Conservation (phyloP, 2,113 vertebrate genomes). For the Tretioscincus oriximinensis region DNA sequence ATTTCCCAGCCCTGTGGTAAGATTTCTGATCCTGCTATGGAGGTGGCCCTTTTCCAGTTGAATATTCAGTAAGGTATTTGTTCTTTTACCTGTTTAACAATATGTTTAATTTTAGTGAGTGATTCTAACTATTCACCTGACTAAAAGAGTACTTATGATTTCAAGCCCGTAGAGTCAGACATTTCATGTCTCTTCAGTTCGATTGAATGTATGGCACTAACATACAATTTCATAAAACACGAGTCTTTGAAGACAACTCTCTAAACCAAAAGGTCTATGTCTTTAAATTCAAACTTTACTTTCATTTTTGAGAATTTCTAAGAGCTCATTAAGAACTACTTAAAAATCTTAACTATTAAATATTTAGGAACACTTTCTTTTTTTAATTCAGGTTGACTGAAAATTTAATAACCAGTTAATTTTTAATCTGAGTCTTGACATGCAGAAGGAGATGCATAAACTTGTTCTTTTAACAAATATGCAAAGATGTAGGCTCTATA, state of each 20-base stretch:
- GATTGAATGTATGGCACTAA: background rate
- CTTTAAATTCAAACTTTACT: constrained; percentile 14
- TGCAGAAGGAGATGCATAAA: constrained; percentile 14
- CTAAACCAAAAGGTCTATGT: background rate
- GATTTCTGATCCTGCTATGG: too few species aligned
- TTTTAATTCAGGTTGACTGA: constrained; percentile 62
- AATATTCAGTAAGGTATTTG: background rate
- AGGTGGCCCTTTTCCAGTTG: too few species aligned
- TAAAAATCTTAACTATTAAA: constrained; percentile 43
- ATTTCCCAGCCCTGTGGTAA: too few species aligned
- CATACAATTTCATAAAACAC: background rate
- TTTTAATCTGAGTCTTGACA: constrained; percentile 57
- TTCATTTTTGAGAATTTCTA: constrained; percentile 18
- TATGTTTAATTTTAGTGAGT: constrained; percentile 2
- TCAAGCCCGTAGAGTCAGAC: background rate
- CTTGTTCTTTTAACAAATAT: constrained; percentile 17
- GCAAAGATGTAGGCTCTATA: constrained; percentile 26
- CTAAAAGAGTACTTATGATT: background rate
- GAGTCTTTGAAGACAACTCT: rapidly evolving
- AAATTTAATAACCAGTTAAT: constrained; percentile 67
- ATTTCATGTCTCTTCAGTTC: background rate
- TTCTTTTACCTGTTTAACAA: background rate
- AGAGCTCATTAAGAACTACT: constrained; percentile 55
- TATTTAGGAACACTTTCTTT: constrained; percentile 62
- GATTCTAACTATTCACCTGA: constrained; percentile 4